These are phyloP conservation scores for Kryptolebias marmoratus DNA, from an alignment of 2,113 vertebrate species.

Conservation along the genomic window DNA sequence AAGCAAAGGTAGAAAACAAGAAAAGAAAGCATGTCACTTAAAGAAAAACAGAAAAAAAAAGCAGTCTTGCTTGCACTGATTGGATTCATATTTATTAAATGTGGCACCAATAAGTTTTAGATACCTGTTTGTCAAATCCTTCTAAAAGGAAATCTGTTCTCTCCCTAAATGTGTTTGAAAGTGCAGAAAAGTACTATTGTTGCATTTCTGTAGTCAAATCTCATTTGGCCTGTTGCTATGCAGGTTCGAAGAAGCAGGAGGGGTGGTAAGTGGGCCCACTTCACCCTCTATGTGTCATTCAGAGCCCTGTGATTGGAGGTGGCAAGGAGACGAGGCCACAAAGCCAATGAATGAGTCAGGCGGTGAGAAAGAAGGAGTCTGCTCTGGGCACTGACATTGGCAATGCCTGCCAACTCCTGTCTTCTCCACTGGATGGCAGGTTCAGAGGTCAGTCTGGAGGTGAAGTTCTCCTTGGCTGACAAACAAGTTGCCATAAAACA, in stretches of 20 bases:
- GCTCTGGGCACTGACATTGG: constrained; percentile 74
- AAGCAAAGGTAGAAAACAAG: too few species aligned
- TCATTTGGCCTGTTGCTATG: constrained; percentile 71
- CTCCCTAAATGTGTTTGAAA: constrained; percentile 49
- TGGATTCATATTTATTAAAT: too few species aligned
- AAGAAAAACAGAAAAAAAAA: too few species aligned
- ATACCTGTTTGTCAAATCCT: not conserved
- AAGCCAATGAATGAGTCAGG: constrained; percentile 75
- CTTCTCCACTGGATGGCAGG: constrained; percentile 76
- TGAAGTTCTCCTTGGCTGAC: constrained; percentile 79
- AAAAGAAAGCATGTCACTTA: too few species aligned
- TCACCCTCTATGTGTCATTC: constrained; percentile 81
- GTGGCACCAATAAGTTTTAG: too few species aligned
- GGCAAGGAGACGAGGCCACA: constrained; percentile 70
- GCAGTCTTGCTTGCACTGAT: too few species aligned
- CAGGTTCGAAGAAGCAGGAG: constrained; percentile 52
- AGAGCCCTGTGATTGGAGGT: constrained; percentile 74
- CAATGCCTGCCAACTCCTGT: constrained; percentile 79
- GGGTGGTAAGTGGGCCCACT: constrained; percentile 49
- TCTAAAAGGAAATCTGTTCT: constrained; percentile 57
- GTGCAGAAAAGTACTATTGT: constrained; percentile 46
- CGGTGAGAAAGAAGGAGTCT: constrained; percentile 67
- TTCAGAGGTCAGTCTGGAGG: constrained; percentile 79
- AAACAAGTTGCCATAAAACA: constrained; percentile 51
- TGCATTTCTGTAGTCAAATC: constrained; percentile 29